Percentiles rank a stretch among this genome's conserved stretches.
Evolutionary conservation across 1,140 invertebrate genomes (phyloP).

Genomic region (Episyrphus balteatus): DNA sequence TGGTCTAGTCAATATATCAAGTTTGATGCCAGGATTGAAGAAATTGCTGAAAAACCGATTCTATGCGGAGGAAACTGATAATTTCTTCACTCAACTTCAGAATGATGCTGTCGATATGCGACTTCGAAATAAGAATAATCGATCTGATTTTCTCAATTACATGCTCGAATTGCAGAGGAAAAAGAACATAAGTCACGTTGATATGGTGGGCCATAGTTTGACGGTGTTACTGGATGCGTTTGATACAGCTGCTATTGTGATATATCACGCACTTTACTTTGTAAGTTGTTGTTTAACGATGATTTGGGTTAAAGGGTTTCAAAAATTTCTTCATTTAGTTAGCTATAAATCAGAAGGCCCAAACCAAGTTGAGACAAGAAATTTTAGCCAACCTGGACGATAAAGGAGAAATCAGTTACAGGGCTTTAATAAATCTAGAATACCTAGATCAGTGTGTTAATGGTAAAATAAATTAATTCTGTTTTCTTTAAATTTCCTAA

Average conservation of each 20-base stretch:
- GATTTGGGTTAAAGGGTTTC: too few species aligned
- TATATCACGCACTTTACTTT: conserved; percentile 23
- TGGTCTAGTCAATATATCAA: conserved; percentile 15
- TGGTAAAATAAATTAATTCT: conserved; percentile 8
- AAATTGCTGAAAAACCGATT: conserved; percentile 17
- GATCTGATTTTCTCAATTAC: conserved; percentile 34
- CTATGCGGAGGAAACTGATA: conserved; percentile 18
- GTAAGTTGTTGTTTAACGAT: conserved; percentile 8
- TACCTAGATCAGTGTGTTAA: conserved; percentile 29
- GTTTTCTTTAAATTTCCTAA: background rate
- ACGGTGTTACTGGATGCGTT: conserved; percentile 47
- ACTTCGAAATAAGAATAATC: conserved; percentile 12
- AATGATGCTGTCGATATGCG: conserved; percentile 25
- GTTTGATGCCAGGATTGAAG: conserved; percentile 13
- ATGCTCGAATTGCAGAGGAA: conserved; percentile 30
- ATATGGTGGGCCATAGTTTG: conserved; percentile 44
- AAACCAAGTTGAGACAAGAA: too few species aligned
- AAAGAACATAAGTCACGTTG: conserved; percentile 39
- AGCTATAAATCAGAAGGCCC: too few species aligned
- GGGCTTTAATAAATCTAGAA: conserved; percentile 6
- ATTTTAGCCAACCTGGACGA: too few species aligned
- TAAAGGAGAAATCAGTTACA: too few species aligned
- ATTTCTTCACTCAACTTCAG: conserved; percentile 31
- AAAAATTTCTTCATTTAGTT: too few species aligned
- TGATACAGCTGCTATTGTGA: conserved; percentile 38